Evolutionary conservation across 2,113 vertebrate species (phyloP), one percentile per base, ranked within the genome.

Genomic region (Labrus mixtus): DNA sequence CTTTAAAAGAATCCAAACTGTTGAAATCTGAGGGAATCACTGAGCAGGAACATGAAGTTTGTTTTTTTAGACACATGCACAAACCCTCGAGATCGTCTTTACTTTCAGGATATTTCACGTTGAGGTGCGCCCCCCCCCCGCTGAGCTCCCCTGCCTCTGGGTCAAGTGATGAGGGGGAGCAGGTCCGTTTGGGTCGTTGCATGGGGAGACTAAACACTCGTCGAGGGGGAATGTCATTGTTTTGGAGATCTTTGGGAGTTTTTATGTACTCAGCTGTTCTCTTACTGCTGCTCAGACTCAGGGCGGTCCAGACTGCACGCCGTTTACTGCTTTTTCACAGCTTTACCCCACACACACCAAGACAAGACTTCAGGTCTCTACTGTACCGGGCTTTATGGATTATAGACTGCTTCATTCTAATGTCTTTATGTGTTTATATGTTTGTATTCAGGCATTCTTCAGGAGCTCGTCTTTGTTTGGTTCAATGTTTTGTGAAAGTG

Each of bases 201-300:
- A 91, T 92, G 90, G 83, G 94, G 95, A 98, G 97, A 97, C 96
- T 97, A 98, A 98, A 98, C 97, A 98, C 95, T 95, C 94, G 92
- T 95, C 75, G 95, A 94, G 90, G 96, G 29, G 96, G 95, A 96
- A 96, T 96, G 96, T 93, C 90, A 93, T 92, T 97, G 97, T 97
- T 98, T 97, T 95, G 96, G 92, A 96, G 96, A 96, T 95, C 93
- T 95, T 96, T 95, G 33, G 93, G 89, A 93, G 91, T 91, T 95
- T 84, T 95, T 97, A 97, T 97, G 96, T 97, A 95, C 95, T 96
- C 96, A 97, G 96, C 96, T 97, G 96, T 94, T 95, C 89, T 91
- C 92, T 89, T 66, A 65, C 82, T 69, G 63, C 68, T 2, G 53
- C n/a, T 13, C 25, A 68, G 84, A 93, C 84, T 89, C 88, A 90